phyloP scores from a whole-genome alignment of 2,888 invertebrate species.

The Andrena marginata region DNA sequence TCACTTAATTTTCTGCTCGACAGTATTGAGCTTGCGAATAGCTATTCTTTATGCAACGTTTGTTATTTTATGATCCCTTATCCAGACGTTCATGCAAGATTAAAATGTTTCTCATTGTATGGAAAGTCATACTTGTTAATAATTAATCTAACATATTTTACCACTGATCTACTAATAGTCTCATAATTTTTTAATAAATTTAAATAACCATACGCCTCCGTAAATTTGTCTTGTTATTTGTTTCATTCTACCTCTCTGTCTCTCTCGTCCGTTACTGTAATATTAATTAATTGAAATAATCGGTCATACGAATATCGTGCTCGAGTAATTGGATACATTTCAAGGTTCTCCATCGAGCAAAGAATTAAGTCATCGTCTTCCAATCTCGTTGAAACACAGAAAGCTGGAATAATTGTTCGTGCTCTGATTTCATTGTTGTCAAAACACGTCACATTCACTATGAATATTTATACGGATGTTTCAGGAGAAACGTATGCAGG shows the following conservation, averaged over 20 bases:
- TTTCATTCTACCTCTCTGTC: background rate
- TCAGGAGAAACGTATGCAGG: conserved; percentile 30
- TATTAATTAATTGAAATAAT: background rate
- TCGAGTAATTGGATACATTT: background rate
- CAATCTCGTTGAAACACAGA: background rate
- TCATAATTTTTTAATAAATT: too few species aligned
- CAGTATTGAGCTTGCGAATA: background rate
- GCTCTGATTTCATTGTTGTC: conserved; percentile 7
- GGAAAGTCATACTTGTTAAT: background rate
- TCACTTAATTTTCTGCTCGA: conserved; percentile 33
- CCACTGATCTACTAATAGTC: background rate
- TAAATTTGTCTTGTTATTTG: background rate
- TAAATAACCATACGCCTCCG: background rate
- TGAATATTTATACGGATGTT: conserved; percentile 45
- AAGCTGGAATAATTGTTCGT: conserved; percentile 7
- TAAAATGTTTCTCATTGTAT: background rate
- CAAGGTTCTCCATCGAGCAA: conserved; percentile 12
- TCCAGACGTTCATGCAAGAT: background rate
- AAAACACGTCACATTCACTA: conserved; percentile 15
- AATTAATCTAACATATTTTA: background rate
- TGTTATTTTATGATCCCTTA: conserved; percentile 4
- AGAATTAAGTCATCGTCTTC: conserved; percentile 10
- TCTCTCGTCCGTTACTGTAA: background rate
- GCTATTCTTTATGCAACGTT: background rate
- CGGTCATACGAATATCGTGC: background rate